Conservation (phyloP, 2,888 invertebrate genomes). For the Sthenelais limicola region DNA sequence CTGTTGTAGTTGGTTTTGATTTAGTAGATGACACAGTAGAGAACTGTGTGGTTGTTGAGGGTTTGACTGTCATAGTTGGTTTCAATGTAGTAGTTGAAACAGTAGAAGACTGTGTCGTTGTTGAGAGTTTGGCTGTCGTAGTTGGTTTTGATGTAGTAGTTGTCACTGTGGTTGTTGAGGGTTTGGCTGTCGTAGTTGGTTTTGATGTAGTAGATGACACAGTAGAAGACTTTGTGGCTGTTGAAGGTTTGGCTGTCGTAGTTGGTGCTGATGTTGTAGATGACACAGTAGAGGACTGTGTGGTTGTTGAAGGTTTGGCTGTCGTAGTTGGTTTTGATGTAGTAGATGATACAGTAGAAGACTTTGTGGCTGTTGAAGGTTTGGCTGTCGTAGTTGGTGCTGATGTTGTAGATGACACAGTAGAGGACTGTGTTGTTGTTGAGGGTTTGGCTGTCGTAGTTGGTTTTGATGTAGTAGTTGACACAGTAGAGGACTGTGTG, state of each 20-base stretch:
- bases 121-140: not conserved
- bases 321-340: not conserved
- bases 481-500: not conserved
- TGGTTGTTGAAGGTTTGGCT: not conserved
- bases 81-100: not conserved
- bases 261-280: conserved; percentile 1
- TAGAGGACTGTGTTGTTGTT: no score
- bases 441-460: not conserved
- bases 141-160: not conserved
- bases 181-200: not conserved
- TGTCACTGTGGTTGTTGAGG: not conserved
- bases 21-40: not conserved
- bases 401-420: no score
- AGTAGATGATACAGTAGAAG: conserved; percentile 5
- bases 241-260: not conserved
- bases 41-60: not conserved
- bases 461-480: not conserved
- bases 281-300: no score
- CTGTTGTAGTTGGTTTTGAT: not conserved
- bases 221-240: not conserved
- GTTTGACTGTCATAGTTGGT: not conserved
- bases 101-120: not conserved
- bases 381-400: no score
- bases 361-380: no score
- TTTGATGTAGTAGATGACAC: not conserved